Percentiles rank a stretch among this genome's conserved stretches.
phyloP scores from a whole-genome alignment of 2,113 vertebrate species.

The Micronycteris hirsuta region DNA sequence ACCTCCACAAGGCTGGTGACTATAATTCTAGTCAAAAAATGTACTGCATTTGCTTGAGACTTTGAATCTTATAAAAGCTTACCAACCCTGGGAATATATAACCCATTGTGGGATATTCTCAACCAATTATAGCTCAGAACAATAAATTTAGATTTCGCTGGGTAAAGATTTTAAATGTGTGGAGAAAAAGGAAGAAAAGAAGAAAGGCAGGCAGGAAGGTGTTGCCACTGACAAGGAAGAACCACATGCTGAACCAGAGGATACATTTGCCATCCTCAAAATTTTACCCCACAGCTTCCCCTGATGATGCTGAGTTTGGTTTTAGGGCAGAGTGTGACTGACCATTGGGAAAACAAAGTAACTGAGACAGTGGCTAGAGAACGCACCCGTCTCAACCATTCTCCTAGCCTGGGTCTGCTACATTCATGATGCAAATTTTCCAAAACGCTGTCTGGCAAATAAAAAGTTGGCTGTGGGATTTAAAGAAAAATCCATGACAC shows the following conservation, averaged over 20 bases:
- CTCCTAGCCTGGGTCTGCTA: background rate
- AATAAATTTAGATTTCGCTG: background rate
- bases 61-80: background rate
- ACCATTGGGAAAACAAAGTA: background rate
- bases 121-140: background rate
- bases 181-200: background rate
- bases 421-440: background rate
- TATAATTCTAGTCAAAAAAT: background rate
- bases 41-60: background rate
- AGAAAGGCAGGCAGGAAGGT: too few relatives aligned
- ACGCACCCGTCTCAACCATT: background rate
- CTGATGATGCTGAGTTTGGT: background rate
- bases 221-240: background rate
- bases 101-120: background rate
- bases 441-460: slow-evolving; percentile 13
- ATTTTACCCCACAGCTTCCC: background rate
- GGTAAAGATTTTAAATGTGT: background rate
- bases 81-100: background rate
- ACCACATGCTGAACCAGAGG: background rate
- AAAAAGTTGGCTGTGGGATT: background rate
- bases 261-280: background rate
- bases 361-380: background rate
- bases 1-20: background rate
- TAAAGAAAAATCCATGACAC: background rate
- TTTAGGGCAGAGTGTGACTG: background rate